These are phyloP conservation scores for Agonum fuliginosum DNA, from an alignment of 2,888 invertebrate species.

Conservation along the genomic window DNA sequence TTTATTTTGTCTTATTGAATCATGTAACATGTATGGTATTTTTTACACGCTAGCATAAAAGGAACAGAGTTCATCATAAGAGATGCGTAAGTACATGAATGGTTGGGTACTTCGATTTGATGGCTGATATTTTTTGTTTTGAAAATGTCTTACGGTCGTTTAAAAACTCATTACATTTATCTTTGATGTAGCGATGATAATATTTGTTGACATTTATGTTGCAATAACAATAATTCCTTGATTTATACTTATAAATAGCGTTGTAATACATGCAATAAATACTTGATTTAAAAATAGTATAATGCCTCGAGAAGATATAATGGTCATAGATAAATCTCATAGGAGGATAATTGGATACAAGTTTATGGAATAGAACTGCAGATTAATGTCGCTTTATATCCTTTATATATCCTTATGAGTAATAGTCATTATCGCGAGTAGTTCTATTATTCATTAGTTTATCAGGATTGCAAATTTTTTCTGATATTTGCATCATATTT, in stretches of 20 bases:
- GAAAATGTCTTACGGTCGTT: conserved; percentile 5
- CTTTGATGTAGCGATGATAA: conserved; percentile 13
- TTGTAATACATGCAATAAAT: neutral
- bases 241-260: conserved; percentile 3
- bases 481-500: no score
- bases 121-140: conserved; percentile 3
- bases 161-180: conserved; percentile 2
- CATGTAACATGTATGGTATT: conserved; percentile 21
- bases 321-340: no score
- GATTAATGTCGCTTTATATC: no score
- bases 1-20: conserved; percentile 53
- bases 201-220: neutral
- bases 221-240: neutral
- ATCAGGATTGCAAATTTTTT: no score
- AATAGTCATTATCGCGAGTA: no score
- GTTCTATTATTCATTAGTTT: no score
- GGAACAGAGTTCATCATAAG: conserved; percentile 50
- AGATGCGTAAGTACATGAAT: conserved; percentile 55
- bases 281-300: no score
- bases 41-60: conserved; percentile 54
- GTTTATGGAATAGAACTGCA: no score
- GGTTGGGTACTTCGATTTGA: conserved; percentile 15
- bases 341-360: no score
- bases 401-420: no score
- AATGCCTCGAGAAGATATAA: no score